Evolutionary conservation across 2,797 vertebrate genomes (phyloP).

Genomic region (Lates japonicus): DNA sequence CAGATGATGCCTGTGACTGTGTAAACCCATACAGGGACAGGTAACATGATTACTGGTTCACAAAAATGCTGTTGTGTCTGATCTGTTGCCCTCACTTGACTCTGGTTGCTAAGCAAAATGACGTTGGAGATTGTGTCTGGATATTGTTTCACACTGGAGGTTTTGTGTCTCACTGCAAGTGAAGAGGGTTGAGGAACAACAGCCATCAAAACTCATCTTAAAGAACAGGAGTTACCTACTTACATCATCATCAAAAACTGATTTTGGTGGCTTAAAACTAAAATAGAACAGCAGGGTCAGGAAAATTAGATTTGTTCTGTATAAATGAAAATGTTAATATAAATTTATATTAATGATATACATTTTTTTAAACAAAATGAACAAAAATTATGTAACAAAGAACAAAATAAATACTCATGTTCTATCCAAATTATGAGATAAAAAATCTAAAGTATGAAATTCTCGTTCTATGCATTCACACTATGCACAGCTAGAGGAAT

Average conservation of each 20-base stretch:
- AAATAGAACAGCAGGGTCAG: background rate
- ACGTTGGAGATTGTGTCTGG: constrained; percentile 38
- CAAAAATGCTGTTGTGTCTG: constrained; percentile 3
- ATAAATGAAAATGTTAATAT: too few relatives aligned
- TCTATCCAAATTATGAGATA: background rate
- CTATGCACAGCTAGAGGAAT: background rate
- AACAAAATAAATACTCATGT: background rate
- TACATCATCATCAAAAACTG: background rate
- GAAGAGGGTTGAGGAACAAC: background rate
- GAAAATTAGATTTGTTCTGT: background rate
- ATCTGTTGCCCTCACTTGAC: constrained; percentile 35
- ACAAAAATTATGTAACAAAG: too few relatives aligned
- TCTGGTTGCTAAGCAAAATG: constrained; percentile 60
- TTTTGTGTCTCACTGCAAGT: constrained; percentile 36
- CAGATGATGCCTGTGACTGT: background rate
- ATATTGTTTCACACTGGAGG: constrained; percentile 47
- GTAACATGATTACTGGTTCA: background rate
- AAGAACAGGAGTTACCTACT: background rate
- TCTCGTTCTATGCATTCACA: too few relatives aligned
- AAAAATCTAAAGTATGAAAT: too few relatives aligned
- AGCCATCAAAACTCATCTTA: background rate
- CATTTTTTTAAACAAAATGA: too few relatives aligned
- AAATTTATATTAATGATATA: too few relatives aligned
- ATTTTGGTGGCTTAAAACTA: background rate
- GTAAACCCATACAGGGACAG: background rate